Evolutionary conservation across 2,797 vertebrate genomes (phyloP), one percentile per base, ranked within the genome.

Genomic region (Varecia variegata): DNA sequence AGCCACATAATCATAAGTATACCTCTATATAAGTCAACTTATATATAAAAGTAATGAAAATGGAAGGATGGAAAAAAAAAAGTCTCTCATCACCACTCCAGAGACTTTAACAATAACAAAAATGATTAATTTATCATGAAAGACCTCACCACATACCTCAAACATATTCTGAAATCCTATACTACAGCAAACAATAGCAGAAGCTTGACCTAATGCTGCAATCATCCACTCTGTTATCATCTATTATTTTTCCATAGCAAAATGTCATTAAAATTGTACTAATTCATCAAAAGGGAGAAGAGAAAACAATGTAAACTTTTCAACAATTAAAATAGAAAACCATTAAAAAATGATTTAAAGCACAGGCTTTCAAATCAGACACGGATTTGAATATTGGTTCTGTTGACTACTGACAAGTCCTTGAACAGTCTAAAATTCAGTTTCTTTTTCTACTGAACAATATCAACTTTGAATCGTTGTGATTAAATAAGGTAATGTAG

Each of bases 251-350:
- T 92, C 93, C 96, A 95, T 96, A 97, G 45, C 81, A 96, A 97
- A 96, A 97, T 21, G 90, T 92, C 50, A 47, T 97, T 97, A 90
- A 95, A 96, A 95, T 97, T 95, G 68, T 97, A 96, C 91, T 98
- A 92, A 82, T 94, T 97, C 90, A 50, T 95, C 94, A 95, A 45
- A 76, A 97, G 96, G 68, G 82, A 87, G 62, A 96, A 98, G 93
- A 98, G 95, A 98, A 97, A 93, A 98, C 95, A 98, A 97, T 94
- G 90, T 77, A 97, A 95, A 56, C 68, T 96, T 97, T 12, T 86
- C 40, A 81, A 88, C 35, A 89, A 94, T 74, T 93, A 90, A 95
- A 83, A 87, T 54, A 83, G 32, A 84, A 80, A 88, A 82, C 7
- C 25, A 74, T 30, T 21, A 77, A 71, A 94, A 52, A 73, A 5